A percentile compares a stretch with the other conserved stretches of the same genome.
These are phyloP conservation scores for Oscheius onirici DNA, from an alignment of 2,888 invertebrate species.

Conservation along the genomic window DNA sequence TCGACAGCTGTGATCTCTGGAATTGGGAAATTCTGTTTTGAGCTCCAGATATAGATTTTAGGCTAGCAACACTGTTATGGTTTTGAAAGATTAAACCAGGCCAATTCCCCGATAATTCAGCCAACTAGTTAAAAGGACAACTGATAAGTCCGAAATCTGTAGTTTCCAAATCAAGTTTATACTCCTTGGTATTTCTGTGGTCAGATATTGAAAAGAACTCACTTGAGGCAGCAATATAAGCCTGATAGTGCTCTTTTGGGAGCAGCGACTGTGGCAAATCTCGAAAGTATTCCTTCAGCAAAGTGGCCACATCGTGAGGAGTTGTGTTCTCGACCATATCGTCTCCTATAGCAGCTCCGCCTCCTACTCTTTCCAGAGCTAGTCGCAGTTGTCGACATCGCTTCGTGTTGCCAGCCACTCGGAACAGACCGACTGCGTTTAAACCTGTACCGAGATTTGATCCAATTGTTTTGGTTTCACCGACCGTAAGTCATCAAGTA, in stretches of 20 bases:
- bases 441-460: constrained; percentile 73
- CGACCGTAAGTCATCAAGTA: constrained; percentile 73
- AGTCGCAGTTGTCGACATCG: constrained; percentile 84
- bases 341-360: constrained; percentile 44
- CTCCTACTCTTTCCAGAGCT: constrained; percentile 52
- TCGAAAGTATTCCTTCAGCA: constrained; percentile 90
- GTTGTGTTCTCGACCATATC: constrained; percentile 82
- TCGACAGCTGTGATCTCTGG: constrained; percentile 40
- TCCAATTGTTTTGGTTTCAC: constrained; percentile 58
- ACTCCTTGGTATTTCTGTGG: constrained; percentile 48
- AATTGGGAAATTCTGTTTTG: no score
- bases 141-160: no score
- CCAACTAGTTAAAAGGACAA: no score
- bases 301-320: constrained; percentile 86
- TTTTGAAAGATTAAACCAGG: no score
- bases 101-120: no score
- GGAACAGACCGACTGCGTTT: constrained; percentile 87
- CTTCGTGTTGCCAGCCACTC: constrained; percentile 90
- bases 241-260: constrained; percentile 86
- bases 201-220: constrained; percentile 71
- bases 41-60: no score
- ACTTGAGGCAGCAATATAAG: constrained; percentile 92
- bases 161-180: no score
- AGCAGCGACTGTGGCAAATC: constrained; percentile 91
- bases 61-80: no score